Base-by-base conservation (phyloP, 2,888 invertebrate genomes). In the Anthophora plumipes region DNA sequence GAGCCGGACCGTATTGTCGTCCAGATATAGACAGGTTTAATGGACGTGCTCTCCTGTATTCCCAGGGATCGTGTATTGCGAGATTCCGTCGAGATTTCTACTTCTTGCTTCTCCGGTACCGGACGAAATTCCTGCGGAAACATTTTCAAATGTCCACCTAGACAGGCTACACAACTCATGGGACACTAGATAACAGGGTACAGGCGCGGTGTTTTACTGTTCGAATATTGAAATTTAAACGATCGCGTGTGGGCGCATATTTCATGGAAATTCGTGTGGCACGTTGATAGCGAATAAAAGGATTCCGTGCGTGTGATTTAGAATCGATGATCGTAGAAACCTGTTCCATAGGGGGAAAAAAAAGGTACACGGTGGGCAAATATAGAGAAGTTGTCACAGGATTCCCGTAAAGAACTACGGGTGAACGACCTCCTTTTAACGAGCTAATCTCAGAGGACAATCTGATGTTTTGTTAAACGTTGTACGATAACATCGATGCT, bases 1-100 rank as follows among this genome's bases (percentile, higher is more conserved):
- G 48, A 50, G 31, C 60, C 67, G 54, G 41, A 31, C 2, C 11
- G 77, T 74, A 84, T 85, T 85, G 79, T 85, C 67, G 76, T 73
- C 81, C 83, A 72, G 82, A 80, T 83, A 74, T 84, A 82, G 83
- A 73, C 78, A 72, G 48, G 25, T 22, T 31, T 41, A 76, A 84
- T 77, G 77, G 79, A 77, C 72, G 54, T 74, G 25, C 39, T 54
- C 54, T 71, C 59, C 25, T 43, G 73, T 66, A 85, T 88, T 90
- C 90, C 85, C 90, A 88, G 77, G 79, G 76, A 75, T 70, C 80
- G 80, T 37, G 67, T 69, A 72, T 83, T 86, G 72, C 77, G 76
- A 82, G 80, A 85, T 84, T 85, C 86, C 87, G 83, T 86, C 84
- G 87, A 89, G 72, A 73, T 85, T 52, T 84, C 64, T 63, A 66